Evolutionary conservation across 2,888 invertebrate species (phyloP).

Genomic region (Chrysodeixis includens): DNA sequence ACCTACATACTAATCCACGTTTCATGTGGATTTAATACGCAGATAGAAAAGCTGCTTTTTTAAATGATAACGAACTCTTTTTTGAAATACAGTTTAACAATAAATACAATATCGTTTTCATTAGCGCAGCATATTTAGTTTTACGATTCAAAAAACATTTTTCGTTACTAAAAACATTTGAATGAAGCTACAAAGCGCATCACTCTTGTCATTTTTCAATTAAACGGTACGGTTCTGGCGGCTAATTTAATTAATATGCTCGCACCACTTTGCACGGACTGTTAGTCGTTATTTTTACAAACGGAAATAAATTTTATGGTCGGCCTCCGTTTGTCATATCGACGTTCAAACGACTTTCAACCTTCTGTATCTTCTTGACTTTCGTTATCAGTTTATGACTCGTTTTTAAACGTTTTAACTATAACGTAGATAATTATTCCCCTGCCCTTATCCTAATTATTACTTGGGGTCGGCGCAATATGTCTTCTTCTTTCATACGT

Average conservation of each 20-base stretch:
- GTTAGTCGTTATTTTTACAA: conserved; percentile 50
- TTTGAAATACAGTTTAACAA: too few relatives aligned
- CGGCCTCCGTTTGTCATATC: conserved; percentile 32
- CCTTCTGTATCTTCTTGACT: conserved; percentile 31
- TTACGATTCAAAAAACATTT: conserved; percentile 15
- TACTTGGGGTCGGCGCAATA: too few relatives aligned
- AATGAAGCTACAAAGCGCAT: conserved; percentile 30
- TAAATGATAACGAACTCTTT: too few relatives aligned
- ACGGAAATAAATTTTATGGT: conserved; percentile 48
- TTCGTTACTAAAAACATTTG: conserved; percentile 12
- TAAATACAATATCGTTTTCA: conserved; percentile 9
- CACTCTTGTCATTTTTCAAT: conserved; percentile 53
- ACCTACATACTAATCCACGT: too few relatives aligned
- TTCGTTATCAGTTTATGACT: conserved; percentile 14
- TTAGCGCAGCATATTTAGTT: conserved; percentile 15
- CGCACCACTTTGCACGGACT: conserved; percentile 50
- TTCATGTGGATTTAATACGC: too few relatives aligned
- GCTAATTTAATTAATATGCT: conserved; percentile 57
- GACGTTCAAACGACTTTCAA: conserved; percentile 34
- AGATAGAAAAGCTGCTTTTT: too few relatives aligned
- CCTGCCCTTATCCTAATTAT: too few relatives aligned
- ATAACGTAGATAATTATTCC: too few relatives aligned
- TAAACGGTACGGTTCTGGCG: conserved; percentile 36
- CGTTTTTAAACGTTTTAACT: background rate
- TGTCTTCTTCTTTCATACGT: too few relatives aligned